Base-by-base conservation (phyloP, 1,140 invertebrate species). In the Diachasma alloeum region DNA sequence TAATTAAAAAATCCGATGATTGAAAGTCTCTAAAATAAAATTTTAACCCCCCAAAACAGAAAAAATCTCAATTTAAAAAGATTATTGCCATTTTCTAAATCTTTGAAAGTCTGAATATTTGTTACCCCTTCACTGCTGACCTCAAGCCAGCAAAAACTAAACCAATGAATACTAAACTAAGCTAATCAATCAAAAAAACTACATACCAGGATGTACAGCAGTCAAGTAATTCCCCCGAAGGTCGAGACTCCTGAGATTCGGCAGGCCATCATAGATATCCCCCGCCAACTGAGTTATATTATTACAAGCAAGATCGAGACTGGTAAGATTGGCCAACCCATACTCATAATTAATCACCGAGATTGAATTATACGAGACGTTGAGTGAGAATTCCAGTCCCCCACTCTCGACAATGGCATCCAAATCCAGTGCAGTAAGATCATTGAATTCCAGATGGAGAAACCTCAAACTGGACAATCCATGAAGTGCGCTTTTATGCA, bases 261-360 rank as follows among this genome's bases (percentile, higher is more conserved):
- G 87, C 37, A 94, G 92, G 31, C 93, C 93, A 31, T 89, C 83
- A 79, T 96, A 96, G 11, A 93, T 91, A 37, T 93, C 90, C 0
- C 90, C 90, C 0, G 92, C 91, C 39, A 97, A 83, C 15, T 91
- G 87, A 19, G 90, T 92, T 24, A 97, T 89, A 80, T 94, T 92
- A 80, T 96, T 96, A 77, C 94, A 93, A 72, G 95, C 95, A 81
- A 97, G 87, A 86, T 95, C 95, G 39, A 97, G 90, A 2, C 84
- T 83, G 0, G 87, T 89, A 0, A 90, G 78, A 83, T 89, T 89
- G 0, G 82, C 86, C 8, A 85, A 78, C 0, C 80, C 75, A 0
- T 76, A 78, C n/a, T 81, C 83, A 5, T 83, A 81, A 59, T 86
- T 83, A 44, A 90, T 83, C 0, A 72, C 67, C 0, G 85, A 82